Evolutionary conservation across 2,888 invertebrate genomes (phyloP).

Genomic region (Girardia tigrina): DNA sequence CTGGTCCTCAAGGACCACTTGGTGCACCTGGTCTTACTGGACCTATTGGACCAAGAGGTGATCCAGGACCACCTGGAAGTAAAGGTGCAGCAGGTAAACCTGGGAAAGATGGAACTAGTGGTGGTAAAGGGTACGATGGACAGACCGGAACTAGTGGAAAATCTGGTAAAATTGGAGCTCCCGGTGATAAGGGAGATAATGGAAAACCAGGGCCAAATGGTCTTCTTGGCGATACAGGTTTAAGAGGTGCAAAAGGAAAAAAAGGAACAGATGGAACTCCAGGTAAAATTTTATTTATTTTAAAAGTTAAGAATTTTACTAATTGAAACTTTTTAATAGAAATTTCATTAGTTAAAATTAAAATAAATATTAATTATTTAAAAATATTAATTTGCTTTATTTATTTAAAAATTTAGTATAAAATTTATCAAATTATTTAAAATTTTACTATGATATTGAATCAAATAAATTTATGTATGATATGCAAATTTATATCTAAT

Average conservation of each 20-base stretch:
- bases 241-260: neutral
- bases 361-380: too few relatives aligned
- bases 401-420: too few relatives aligned
- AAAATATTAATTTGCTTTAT: too few relatives aligned
- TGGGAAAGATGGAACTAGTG: neutral
- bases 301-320: too few relatives aligned
- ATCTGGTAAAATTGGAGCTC: neutral
- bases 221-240: neutral
- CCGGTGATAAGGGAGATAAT: neutral
- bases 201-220: neutral
- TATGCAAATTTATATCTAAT: too few relatives aligned
- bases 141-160: neutral
- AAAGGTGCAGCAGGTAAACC: neutral
- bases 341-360: too few relatives aligned
- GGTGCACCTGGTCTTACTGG: neutral
- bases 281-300: neutral
- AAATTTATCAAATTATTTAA: too few relatives aligned
- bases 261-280: neutral
- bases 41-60: neutral
- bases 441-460: too few relatives aligned
- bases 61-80: neutral
- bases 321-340: too few relatives aligned
- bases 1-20: neutral
- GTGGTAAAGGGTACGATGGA: neutral
- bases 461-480: too few relatives aligned